Evolutionary conservation across 2,113 vertebrate genomes (phyloP), one percentile per base, ranked within the genome.

Genomic region (Calyptomena viridis): DNA sequence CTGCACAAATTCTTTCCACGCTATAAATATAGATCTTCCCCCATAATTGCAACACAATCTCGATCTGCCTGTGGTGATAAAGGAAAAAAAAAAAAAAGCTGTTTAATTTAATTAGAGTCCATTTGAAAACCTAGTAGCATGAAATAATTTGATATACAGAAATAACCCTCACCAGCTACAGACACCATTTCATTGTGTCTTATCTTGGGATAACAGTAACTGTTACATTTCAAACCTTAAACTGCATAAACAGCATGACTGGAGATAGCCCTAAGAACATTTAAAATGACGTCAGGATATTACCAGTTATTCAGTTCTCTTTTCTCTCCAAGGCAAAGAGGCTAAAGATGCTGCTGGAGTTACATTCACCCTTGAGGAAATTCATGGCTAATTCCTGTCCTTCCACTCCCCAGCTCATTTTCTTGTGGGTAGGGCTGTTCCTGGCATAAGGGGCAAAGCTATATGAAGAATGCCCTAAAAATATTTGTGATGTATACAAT

Each of bases 101-200:
- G 58, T 86, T 97, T 97, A 96, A 96, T 96, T 97, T 97, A 97
- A 97, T 97, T 97, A 93, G 40, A 84, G 93, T 81, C 91, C 94
- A 97, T 97, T 93, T 96, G 93, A 85, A 96, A 93, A 95, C 47
- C 80, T 69, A 79, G 82, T 39, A 91, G 90, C 94, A 75, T 94
- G 95, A 96, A 95, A 96, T 91, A 68, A 81, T 93, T 94, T 79
- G 92, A 95, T 93, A 84, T 53, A 87, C 63, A 92, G 87, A 96
- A 95, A 89, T 87, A 69, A 88, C 69, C 73, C 76, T 93, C 47
- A 14, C 44, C 63, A 72, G 93, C 88, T 84, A 25, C 19, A 72
- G 80, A 69, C 52, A 91, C 49, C 47, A 40, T 93, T 94, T 93
- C 77, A 58, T 92, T 92, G 92, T 84, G 73, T 39, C 90, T 95